Conservation (phyloP, 1,140 invertebrate genomes). For the Condylostylus longicornis region DNA sequence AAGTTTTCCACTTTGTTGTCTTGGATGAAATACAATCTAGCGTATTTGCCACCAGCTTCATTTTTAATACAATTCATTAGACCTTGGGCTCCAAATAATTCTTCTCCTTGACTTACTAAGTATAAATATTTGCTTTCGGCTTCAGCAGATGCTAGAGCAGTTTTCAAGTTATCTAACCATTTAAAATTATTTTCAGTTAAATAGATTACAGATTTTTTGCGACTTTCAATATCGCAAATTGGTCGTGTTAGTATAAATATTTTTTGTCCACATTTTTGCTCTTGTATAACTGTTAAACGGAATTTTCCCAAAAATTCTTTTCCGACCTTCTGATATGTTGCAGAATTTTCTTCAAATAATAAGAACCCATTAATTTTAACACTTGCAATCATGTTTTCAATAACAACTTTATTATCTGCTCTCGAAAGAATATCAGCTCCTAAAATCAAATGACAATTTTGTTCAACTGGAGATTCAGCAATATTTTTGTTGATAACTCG, state of each 20-base stretch:
- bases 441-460: conserved; percentile 49
- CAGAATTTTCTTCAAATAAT: conserved; percentile 54
- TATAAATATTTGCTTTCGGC: conserved; percentile 46
- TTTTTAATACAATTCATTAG: conserved; percentile 75
- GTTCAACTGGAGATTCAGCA: conserved; percentile 37
- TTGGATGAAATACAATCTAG: conserved; percentile 56
- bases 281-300: conserved; percentile 33
- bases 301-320: conserved; percentile 30
- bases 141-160: conserved; percentile 44
- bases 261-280: conserved; percentile 41
- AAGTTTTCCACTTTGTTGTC: conserved; percentile 47
- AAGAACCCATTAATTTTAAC: conserved; percentile 59
- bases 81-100: conserved; percentile 64
- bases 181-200: conserved; percentile 51
- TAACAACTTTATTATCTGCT: conserved; percentile 33
- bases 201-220: conserved; percentile 22
- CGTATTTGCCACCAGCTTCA: conserved; percentile 62
- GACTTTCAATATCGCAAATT: conserved; percentile 22
- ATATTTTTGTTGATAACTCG: conserved; percentile 42
- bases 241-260: conserved; percentile 45
- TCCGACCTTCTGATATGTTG: conserved; percentile 35
- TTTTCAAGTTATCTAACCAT: conserved; percentile 73
- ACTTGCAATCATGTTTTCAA: conserved; percentile 43
- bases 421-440: conserved; percentile 42
- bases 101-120: conserved; percentile 51